Percentiles rank a stretch among this genome's conserved stretches.
These are phyloP conservation scores for Alcis repandata DNA, from an alignment of 2,888 invertebrate species.

Conservation along the genomic window DNA sequence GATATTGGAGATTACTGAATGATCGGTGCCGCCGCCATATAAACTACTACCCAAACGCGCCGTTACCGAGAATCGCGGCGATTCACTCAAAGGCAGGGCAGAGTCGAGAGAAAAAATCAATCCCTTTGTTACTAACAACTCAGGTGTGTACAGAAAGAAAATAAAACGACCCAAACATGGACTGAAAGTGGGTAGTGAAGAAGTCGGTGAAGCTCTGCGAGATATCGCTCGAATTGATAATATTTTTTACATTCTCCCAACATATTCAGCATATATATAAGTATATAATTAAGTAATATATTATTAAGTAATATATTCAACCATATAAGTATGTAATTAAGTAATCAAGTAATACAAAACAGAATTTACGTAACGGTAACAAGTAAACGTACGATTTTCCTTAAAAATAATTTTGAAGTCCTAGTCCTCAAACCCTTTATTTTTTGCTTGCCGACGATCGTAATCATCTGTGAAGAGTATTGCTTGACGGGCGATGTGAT, in stretches of 20 bases:
- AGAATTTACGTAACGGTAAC: too few relatives aligned
- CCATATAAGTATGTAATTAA: background rate
- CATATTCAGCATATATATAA: background rate
- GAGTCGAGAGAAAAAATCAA: slow-evolving; percentile 77
- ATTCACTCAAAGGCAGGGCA: slow-evolving; percentile 70
- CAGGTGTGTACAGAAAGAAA: slow-evolving; percentile 82
- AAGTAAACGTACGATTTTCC: too few relatives aligned
- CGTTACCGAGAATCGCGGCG: slow-evolving; percentile 78
- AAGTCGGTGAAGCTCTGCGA: slow-evolving; percentile 55
- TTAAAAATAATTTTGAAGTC: too few relatives aligned
- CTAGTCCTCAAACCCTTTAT: background rate
- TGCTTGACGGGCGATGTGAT: slow-evolving; percentile 65
- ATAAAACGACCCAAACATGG: slow-evolving; percentile 69
- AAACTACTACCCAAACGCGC: slow-evolving; percentile 64
- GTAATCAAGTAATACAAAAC: too few relatives aligned
- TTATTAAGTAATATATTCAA: background rate
- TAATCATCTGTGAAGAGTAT: slow-evolving; percentile 53
- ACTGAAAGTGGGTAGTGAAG: slow-evolving; percentile 69
- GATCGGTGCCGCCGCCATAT: slow-evolving; percentile 16
- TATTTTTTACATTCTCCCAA: background rate
- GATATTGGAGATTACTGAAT: slow-evolving; percentile 74
- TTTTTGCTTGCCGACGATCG: background rate
- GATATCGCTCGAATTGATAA: slow-evolving; percentile 62
- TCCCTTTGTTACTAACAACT: slow-evolving; percentile 85
- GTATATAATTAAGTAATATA: too few relatives aligned